Conservation (phyloP, 2,113 vertebrate species). For the Butorides virescens region DNA sequence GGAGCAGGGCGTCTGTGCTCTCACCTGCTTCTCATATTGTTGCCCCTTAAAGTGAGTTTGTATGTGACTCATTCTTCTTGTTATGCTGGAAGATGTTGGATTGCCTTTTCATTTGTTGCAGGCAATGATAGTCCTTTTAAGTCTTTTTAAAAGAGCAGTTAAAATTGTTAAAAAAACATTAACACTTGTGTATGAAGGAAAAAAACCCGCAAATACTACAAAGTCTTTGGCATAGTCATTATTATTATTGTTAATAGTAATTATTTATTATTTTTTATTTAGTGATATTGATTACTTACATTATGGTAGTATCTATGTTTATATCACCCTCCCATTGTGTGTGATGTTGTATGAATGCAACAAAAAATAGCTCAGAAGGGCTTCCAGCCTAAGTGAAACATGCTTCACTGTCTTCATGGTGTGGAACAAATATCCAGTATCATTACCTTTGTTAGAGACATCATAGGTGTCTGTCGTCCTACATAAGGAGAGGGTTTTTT, state of each 20-base stretch:
- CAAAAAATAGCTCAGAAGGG: background rate
- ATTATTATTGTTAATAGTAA: too few species aligned
- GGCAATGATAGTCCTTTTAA: background rate
- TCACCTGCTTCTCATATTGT: background rate
- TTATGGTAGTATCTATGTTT: background rate
- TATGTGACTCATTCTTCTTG: background rate
- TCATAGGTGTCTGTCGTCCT: background rate
- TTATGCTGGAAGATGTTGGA: background rate
- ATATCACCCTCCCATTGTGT: background rate
- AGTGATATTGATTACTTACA: background rate
- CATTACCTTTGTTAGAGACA: background rate
- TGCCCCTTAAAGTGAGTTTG: background rate
- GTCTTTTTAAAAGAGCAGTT: background rate
- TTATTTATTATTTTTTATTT: background rate
- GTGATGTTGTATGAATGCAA: background rate
- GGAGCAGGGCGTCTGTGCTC: background rate
- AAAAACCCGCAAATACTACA: background rate
- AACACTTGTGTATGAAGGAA: background rate
- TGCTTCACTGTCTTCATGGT: background rate
- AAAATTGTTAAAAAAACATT: background rate
- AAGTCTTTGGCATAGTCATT: background rate
- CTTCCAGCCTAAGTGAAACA: background rate
- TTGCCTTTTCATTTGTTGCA: background rate
- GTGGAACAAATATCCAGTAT: background rate
- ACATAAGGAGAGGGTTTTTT: rapidly evolving